Base-by-base conservation (phyloP, 2,888 invertebrate species). In the Oegoconia quadripuncta region DNA sequence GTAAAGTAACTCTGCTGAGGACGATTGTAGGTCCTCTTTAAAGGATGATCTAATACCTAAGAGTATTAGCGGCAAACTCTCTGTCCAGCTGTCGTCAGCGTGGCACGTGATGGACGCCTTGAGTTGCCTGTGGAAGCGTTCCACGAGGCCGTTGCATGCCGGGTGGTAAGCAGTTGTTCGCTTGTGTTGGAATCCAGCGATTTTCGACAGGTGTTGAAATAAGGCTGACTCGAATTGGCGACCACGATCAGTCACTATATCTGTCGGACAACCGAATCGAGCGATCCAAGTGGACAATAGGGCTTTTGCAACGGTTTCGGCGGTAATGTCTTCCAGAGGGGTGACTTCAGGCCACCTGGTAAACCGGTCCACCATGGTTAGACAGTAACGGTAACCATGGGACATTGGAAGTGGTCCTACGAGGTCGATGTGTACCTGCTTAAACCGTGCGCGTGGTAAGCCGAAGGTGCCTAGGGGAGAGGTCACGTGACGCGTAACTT, bases 241-340 rank as follows among this genome's bases (percentile, higher is more conserved):
- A 1, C 59, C 59, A 0, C 50, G 44, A 26, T 59, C 54, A 1
- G 54, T 51, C 2, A 52, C 45, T 3, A 58, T 52, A 5, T 50
- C 34, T 3, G 42, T 47, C 2, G 80, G 82, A 8, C 64, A 52
- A 0, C 81, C 80, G 39, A 64, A 82, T 7, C 76, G 47, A 0
- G 75, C 37, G 2, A 87, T 62, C 84, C 79, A 87, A 0, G 46
- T 43, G 0, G 35, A 25, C 12, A 64, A 37, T 4, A 86, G 56
- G 2, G 69, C 62, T n/a, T 41, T 23, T 1, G 69, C 69, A 2
- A 68, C 62, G 0, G 70, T 62, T 35, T 62, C 66, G 0, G 72
- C 74, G 1, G 68, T 65, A 9, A 69, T 70, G 34, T 75, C 61
- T 1, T 15, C 7, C 0, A 75, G 28, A 0, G 76, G 73, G 7